A percentile compares a stretch with the other conserved stretches of the same genome.
Conservation (phyloP, 2,797 vertebrate species). For the Austrolebias charrua region DNA sequence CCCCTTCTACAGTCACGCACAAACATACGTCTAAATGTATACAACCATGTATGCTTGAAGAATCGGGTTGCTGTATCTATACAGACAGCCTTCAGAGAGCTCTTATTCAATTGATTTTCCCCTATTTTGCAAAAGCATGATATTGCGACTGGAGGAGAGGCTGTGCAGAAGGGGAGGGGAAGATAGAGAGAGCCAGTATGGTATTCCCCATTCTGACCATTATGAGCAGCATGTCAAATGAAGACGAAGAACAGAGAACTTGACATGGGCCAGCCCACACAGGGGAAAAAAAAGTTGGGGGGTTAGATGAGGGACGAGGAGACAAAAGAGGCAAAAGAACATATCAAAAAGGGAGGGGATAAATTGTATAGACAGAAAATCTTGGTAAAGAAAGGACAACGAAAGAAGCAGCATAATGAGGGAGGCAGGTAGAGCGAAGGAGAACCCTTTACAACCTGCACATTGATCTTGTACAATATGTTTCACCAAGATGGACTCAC, state of each 20-base stretch:
- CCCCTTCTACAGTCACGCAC: constrained; percentile 9
- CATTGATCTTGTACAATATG: constrained; percentile 73
- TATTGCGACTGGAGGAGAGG: constrained; percentile 59
- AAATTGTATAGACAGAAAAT: constrained; percentile 16
- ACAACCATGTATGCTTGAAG: constrained; percentile 44
- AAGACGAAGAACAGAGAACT: constrained; percentile 73
- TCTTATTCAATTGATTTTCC: constrained; percentile 70
- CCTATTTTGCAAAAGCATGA: constrained; percentile 64
- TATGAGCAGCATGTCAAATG: constrained; percentile 85
- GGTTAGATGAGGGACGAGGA: background rate
- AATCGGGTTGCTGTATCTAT: constrained; percentile 51
- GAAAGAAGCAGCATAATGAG: constrained; percentile 45
- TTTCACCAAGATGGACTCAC: constrained; percentile 47
- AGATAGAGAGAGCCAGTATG: constrained; percentile 74
- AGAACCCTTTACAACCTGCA: constrained; percentile 63
- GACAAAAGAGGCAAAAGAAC: constrained; percentile 13
- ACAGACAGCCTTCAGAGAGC: constrained; percentile 60
- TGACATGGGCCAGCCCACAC: constrained; percentile 74
- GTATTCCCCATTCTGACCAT: constrained; percentile 82
- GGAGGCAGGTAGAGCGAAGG: constrained; percentile 35
- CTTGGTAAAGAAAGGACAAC: constrained; percentile 31
- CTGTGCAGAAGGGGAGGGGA: constrained; percentile 42
- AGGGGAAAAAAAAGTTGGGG: constrained; percentile 49
- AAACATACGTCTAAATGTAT: constrained; percentile 29
- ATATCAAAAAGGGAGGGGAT: constrained; percentile 20